phyloP scores from a whole-genome alignment of 2,113 vertebrate genomes.

The Gracilinanus agilis region DNA sequence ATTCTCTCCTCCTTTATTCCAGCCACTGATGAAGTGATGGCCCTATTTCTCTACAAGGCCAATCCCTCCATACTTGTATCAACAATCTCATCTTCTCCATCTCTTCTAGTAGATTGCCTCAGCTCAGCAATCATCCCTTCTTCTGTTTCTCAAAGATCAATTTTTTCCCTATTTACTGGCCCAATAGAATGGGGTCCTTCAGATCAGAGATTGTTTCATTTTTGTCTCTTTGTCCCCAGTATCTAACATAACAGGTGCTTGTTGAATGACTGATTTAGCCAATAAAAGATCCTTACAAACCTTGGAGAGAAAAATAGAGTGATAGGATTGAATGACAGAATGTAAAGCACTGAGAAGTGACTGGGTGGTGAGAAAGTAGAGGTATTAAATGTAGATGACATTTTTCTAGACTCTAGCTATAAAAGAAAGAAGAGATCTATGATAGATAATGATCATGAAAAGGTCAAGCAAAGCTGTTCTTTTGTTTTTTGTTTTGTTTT shows the following conservation, averaged over 20 bases:
- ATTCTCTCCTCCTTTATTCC: background rate
- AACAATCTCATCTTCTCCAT: background rate
- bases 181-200: background rate
- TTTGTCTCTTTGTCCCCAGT: background rate
- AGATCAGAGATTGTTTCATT: background rate
- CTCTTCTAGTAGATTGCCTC: background rate
- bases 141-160: background rate
- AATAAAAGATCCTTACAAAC: background rate
- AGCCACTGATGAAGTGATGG: background rate
- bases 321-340: background rate
- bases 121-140: background rate
- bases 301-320: background rate
- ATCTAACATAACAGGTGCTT: background rate
- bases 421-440: background rate
- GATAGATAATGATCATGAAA: background rate
- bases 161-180: background rate
- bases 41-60: background rate
- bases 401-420: background rate
- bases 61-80: background rate
- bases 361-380: background rate
- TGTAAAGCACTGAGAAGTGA: background rate
- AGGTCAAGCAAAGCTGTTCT: background rate
- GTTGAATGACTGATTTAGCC: background rate
- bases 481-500: background rate
- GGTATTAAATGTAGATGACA: background rate